phyloP scores from a whole-genome alignment of 2,797 vertebrate genomes.

The Fistularia commersonii region DNA sequence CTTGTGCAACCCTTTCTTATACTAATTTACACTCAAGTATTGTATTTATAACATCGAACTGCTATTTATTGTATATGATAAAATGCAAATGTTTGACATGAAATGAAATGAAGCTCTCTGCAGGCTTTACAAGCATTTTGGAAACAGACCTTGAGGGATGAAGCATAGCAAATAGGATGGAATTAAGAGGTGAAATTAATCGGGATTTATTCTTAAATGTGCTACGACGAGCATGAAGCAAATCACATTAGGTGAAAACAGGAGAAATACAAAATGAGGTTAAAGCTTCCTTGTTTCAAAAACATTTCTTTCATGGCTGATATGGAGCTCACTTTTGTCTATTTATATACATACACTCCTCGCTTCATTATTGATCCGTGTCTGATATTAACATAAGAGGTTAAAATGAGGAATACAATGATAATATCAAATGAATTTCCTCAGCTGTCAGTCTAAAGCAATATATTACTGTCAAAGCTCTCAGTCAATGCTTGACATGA shows the following conservation, averaged over 20 bases:
- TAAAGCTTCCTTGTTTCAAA: slow-evolving; percentile 49
- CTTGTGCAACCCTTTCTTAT: no score
- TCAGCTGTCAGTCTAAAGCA: not conserved
- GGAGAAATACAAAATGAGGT: slow-evolving; percentile 48
- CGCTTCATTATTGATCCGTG: slow-evolving; percentile 12
- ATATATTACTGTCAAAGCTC: slow-evolving; percentile 11
- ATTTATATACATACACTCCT: slow-evolving; percentile 7
- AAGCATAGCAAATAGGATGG: slow-evolving; percentile 59
- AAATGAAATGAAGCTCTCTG: slow-evolving; percentile 24
- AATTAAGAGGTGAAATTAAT: slow-evolving; percentile 63
- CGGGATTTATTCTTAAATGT: slow-evolving; percentile 61
- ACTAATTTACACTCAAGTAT: not conserved
- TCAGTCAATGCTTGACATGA: slow-evolving; percentile 11
- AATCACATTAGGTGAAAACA: slow-evolving; percentile 61
- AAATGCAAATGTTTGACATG: slow-evolving; percentile 30
- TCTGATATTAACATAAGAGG: slow-evolving; percentile 11
- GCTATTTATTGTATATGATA: not conserved
- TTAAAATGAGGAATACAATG: slow-evolving; percentile 5
- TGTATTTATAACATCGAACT: not conserved
- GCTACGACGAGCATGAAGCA: slow-evolving; percentile 53
- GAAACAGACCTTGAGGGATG: slow-evolving; percentile 44
- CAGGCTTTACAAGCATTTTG: slow-evolving; percentile 40
- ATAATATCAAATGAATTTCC: not conserved
- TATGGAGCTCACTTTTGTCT: slow-evolving; percentile 23
- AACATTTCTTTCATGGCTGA: slow-evolving; percentile 41